Base-by-base conservation (phyloP, 2,888 invertebrate species). In the Notodonta dromedarius region DNA sequence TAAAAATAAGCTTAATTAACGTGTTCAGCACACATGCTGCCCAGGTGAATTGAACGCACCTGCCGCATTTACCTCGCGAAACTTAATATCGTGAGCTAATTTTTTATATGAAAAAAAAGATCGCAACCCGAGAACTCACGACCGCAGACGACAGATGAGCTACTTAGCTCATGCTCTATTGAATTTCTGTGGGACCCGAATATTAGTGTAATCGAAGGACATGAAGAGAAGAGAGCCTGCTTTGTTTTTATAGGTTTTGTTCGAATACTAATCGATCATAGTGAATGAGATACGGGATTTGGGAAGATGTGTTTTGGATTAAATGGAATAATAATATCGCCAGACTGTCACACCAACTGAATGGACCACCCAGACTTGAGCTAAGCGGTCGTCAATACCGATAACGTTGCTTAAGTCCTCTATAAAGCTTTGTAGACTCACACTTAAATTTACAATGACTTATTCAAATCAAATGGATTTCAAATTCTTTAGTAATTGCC, bases 41-140 rank as follows among this genome's bases (percentile, higher is more conserved):
- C 89, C 93, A 92, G 93, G 90, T 93, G 92, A 86, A 80, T 63
- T 73, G 70, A 72, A 67, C 70, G 77, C 91, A 92, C 91, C 93
- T 93, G 93, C 87, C 79, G 78, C 74, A 74, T 83, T 84, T 83
- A 77, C 79, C 77, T 82, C 77, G 85, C 78, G 92, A 90, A 93
- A 93, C 82, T 88, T 90, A 90, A 93, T 93, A 91, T 83, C 80
- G 75, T 72, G 79, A 82, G 86, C 85, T 81, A 84, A 82, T 85
- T 89, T 85, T 84, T 80, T 80, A 71, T 54, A 39, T 14, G 14
- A 39, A 54, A 39, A 52, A n/a, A 52, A 56, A 44, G 9, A 55
- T 84, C 85, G 93, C 86, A 93, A 93, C 88, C 83, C 70, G 89
- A 92, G 83, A 86, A 77, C 82, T 82, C 78, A 76, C 84, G 84